Evolutionary conservation across 2,888 invertebrate genomes (phyloP).

Genomic region (Sympetrum striolatum): DNA sequence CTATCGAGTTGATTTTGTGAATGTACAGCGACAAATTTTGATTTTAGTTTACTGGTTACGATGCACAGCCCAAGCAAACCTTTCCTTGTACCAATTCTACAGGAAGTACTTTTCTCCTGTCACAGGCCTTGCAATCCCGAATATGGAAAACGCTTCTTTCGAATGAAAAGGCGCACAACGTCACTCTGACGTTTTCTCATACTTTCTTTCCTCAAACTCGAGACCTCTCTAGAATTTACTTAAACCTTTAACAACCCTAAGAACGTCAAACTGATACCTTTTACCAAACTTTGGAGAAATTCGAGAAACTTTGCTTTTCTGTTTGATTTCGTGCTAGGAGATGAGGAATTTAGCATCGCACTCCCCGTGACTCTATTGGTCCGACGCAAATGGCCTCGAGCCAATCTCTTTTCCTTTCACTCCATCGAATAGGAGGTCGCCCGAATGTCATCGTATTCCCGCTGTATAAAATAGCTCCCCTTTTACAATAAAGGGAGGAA

Average conservation of each 20-base stretch:
- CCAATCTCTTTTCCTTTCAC: no score
- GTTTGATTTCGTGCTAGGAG: not conserved
- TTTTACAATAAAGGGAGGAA: no score
- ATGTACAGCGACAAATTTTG: not conserved
- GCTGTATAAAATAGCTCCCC: not conserved
- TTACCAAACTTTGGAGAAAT: not conserved
- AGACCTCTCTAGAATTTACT: not conserved
- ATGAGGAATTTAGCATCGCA: no score
- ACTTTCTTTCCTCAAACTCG: not conserved
- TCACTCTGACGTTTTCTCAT: no score
- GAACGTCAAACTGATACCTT: not conserved
- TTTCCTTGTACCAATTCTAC: not conserved
- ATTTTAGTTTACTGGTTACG: not conserved
- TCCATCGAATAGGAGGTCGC: not conserved
- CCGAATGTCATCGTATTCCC: not conserved
- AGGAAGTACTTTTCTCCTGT: not conserved
- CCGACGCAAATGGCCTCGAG: no score
- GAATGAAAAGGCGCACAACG: no score
- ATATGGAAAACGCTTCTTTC: not conserved
- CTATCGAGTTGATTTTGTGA: not conserved
- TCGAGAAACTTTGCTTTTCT: not conserved
- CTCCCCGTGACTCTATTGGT: no score
- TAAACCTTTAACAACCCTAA: not conserved
- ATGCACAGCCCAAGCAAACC: not conserved
- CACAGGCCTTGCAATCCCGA: not conserved